These are phyloP conservation scores for Allophyes oxyacanthae DNA, from an alignment of 2,888 invertebrate species.

Conservation along the genomic window DNA sequence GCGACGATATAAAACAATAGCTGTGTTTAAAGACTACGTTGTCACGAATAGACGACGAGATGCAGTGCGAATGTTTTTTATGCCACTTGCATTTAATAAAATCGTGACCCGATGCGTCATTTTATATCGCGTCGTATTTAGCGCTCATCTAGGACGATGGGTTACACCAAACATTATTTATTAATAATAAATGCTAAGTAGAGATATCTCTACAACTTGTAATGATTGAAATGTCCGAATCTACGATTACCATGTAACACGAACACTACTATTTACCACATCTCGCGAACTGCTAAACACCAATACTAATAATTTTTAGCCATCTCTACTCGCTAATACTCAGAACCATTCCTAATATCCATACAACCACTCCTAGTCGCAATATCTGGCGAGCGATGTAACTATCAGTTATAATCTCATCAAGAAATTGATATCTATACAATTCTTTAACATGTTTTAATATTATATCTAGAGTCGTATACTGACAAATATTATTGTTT, in stretches of 20 bases:
- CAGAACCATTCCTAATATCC: slow-evolving; percentile 57
- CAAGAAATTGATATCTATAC: slow-evolving; percentile 1
- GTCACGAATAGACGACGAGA: no score
- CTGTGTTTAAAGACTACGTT: no score
- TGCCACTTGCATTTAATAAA: no score
- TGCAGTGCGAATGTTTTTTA: no score
- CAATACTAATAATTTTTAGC: slow-evolving; percentile 53
- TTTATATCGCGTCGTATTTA: no score
- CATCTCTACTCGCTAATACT: slow-evolving; percentile 58
- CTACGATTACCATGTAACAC: slow-evolving; percentile 28
- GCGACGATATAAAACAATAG: no score
- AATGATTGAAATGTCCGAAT: slow-evolving; percentile 48
- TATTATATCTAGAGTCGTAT: slow-evolving; percentile 11
- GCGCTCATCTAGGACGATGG: no score
- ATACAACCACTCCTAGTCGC: slow-evolving; percentile 46
- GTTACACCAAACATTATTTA: slow-evolving; percentile 38
- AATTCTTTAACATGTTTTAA: slow-evolving; percentile 1
- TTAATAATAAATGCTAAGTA: slow-evolving; percentile 56
- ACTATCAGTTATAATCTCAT: slow-evolving; percentile 12
- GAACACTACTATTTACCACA: slow-evolving; percentile 63
- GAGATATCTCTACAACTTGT: slow-evolving; percentile 26
- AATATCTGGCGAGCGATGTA: slow-evolving; percentile 36
- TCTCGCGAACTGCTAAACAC: slow-evolving; percentile 68
- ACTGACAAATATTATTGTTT: slow-evolving; percentile 16
- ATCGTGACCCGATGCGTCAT: no score